phyloP scores from a whole-genome alignment of 2,113 vertebrate genomes.

The Chloroceryle aenea region DNA sequence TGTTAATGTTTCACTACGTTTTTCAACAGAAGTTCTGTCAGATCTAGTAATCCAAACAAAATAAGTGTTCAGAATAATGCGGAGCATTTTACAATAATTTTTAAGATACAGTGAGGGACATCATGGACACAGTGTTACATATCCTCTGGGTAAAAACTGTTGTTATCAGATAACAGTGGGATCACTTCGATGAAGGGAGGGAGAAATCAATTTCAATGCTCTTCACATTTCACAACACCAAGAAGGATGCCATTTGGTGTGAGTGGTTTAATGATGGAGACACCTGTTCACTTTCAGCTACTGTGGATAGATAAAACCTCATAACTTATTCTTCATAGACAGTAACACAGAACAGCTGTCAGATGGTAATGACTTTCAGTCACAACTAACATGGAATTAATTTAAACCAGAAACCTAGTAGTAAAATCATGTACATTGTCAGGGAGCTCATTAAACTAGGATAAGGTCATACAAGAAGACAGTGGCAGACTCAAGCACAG shows the following conservation, averaged over 20 bases:
- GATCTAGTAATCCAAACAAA: neutral
- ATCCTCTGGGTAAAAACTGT: neutral
- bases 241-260: neutral
- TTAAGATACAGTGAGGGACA: neutral
- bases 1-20: neutral
- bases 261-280: neutral
- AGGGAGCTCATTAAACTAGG: neutral
- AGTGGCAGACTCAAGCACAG: neutral
- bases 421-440: neutral
- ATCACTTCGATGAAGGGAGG: neutral
- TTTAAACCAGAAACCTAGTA: neutral
- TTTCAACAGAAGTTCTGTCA: neutral
- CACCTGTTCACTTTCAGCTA: neutral
- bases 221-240: neutral
- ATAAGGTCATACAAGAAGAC: neutral
- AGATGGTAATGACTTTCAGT: neutral
- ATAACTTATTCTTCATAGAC: neutral
- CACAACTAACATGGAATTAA: neutral
- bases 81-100: neutral
- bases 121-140: neutral
- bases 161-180: neutral
- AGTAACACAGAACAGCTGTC: neutral
- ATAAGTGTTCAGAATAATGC: neutral
- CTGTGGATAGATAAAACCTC: neutral
- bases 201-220: neutral